Percentiles rank a stretch among this genome's conserved stretches.
Evolutionary conservation across 2,113 vertebrate species (phyloP).

Genomic region (Pholis gunnellus): DNA sequence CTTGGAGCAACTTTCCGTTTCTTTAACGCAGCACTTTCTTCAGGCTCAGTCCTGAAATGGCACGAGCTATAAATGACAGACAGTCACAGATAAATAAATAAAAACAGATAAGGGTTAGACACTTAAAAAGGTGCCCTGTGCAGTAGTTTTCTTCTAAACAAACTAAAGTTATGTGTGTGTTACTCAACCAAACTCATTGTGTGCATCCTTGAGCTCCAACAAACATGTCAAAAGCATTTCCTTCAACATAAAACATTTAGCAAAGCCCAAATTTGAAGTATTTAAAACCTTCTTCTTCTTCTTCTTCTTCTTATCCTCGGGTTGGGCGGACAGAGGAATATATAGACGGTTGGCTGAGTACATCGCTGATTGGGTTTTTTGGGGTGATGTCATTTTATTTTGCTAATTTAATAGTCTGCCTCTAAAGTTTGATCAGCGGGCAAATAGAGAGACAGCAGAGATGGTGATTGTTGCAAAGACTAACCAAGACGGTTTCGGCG

Average conservation of each 20-base stretch:
- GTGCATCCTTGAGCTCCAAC: background rate
- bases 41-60: background rate
- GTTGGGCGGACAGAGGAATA: too few species aligned
- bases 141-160: background rate
- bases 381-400: too few species aligned
- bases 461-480: too few species aligned
- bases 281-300: too few species aligned
- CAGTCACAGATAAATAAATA: background rate
- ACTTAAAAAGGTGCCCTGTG: background rate
- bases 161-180: background rate
- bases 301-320: too few species aligned
- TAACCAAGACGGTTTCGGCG: too few species aligned
- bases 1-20: background rate
- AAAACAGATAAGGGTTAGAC: background rate
- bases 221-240: background rate
- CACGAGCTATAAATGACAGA: background rate
- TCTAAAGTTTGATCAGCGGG: too few species aligned
- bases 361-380: too few species aligned
- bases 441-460: too few species aligned
- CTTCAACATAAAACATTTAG: background rate
- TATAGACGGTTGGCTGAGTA: too few species aligned
- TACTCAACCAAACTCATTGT: background rate
- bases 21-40: background rate
- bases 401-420: too few species aligned
- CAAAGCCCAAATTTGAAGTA: background rate